Evolutionary conservation across 2,888 invertebrate species (phyloP).

Genomic region (Deilephila porcellus): DNA sequence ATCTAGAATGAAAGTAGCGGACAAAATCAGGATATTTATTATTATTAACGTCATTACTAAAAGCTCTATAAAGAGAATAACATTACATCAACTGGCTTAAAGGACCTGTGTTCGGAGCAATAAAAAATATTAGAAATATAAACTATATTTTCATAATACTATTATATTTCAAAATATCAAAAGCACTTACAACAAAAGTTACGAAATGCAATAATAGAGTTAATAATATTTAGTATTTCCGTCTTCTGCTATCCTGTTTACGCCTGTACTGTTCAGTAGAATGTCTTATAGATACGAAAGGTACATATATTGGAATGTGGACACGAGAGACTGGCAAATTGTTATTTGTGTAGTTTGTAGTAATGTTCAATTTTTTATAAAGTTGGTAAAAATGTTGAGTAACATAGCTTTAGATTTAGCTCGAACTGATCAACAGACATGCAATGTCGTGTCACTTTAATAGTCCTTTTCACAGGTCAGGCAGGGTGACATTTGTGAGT

Average conservation of each 20-base stretch:
- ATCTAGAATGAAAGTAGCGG: too few relatives aligned
- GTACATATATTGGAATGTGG: constrained; percentile 8
- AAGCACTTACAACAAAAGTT: not conserved
- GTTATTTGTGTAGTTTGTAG: constrained; percentile 14
- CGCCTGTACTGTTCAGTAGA: not conserved
- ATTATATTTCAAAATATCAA: not conserved
- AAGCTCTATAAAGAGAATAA: too few relatives aligned
- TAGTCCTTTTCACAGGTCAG: not conserved
- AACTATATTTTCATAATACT: not conserved
- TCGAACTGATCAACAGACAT: not conserved
- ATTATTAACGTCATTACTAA: too few relatives aligned
- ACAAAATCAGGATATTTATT: too few relatives aligned
- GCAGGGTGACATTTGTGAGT: too few relatives aligned
- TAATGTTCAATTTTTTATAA: constrained; percentile 8
- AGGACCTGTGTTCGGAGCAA: too few relatives aligned
- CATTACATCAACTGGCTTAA: too few relatives aligned
- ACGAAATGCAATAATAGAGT: not conserved
- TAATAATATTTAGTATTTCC: not conserved
- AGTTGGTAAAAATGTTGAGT: constrained; percentile 7
- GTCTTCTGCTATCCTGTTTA: constrained; percentile 5
- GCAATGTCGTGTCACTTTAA: not conserved
- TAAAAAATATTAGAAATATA: too few relatives aligned
- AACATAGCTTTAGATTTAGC: constrained; percentile 8
- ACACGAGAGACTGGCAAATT: constrained; percentile 4
- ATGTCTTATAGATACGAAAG: not conserved